A percentile compares a stretch with the other conserved stretches of the same genome.
Conservation (phyloP, 1,140 invertebrate genomes). For the Neelides sp. region DNA sequence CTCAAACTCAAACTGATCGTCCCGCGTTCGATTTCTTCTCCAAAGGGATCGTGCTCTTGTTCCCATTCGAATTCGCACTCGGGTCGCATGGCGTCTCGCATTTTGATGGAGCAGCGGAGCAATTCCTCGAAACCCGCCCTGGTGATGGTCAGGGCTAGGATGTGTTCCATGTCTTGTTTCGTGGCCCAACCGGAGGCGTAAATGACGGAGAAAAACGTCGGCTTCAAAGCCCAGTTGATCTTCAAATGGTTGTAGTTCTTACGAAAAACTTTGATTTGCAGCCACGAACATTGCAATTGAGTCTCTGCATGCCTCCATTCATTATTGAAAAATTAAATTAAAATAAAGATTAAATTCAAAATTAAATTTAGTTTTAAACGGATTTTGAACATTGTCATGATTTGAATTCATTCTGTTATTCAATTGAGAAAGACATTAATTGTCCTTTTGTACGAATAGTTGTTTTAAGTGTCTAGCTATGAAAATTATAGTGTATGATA, state of each 20-base stretch:
- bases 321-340: too few relatives aligned
- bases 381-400: too few relatives aligned
- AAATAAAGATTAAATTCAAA: too few relatives aligned
- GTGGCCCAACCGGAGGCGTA: slow-evolving; percentile 36
- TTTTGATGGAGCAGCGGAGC: slow-evolving; percentile 26
- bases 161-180: slow-evolving; percentile 33
- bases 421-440: too few relatives aligned
- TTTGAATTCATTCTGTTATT: too few relatives aligned
- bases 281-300: slow-evolving; percentile 33
- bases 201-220: slow-evolving; percentile 38
- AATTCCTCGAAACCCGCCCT: slow-evolving; percentile 33
- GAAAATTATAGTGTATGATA: too few relatives aligned
- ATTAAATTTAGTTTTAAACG: too few relatives aligned
- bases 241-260: slow-evolving; percentile 14
- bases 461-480: too few relatives aligned
- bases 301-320: slow-evolving; percentile 33
- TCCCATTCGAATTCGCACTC: slow-evolving; percentile 36
- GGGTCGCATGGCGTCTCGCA: slow-evolving; percentile 17
- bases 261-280: slow-evolving; percentile 13
- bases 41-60: slow-evolving; percentile 34
- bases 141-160: slow-evolving; percentile 34
- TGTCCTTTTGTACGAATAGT: too few relatives aligned
- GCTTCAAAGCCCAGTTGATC: slow-evolving; percentile 33
- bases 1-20: slow-evolving; percentile 36
- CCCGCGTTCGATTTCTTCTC: slow-evolving; percentile 30